Evolutionary conservation across 1,140 invertebrate species (phyloP), one percentile per base, ranked within the genome.

Genomic region (Nebria ingens): DNA sequence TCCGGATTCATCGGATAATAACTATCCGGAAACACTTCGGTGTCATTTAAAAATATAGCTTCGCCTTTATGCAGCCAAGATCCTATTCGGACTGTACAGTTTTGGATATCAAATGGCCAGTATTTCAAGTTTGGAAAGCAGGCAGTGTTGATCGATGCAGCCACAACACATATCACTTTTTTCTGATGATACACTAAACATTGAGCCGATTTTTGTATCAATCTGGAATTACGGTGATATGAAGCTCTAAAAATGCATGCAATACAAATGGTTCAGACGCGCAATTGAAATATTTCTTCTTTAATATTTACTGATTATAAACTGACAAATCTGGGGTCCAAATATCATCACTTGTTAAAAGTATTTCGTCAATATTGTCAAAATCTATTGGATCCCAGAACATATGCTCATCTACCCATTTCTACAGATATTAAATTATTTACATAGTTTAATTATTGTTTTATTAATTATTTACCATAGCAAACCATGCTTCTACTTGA

Each of bases 271-370:
- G 25, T 9, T 9, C 25, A 34, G 25, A 9, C 17, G 17, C 15
- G 17, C 21, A 11, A 21, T 57, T 21, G 0, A 57, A 49, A 15
- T 12, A 45, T 53, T 20, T 23, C 6, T 58, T 50, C 22, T n/a
- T n/a, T 45, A 45, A 45, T 11, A 12, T 4, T 69, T 66, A 76
- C 76, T 67, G 70, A 59, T 76, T 77, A 54, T 72, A 76, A 19
- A 77, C 59, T 0, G 71, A 69, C 19, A 78, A 54, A 63, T 75
- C 71, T 2, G 76, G 76, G 6, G 66, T 55, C 76, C 76, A 78
- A 54, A 78, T 67, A 15, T 74, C 67, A 19, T 59, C 56, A 34
- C 62, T 68, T 20, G 66, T 65, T 11, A 74, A 57, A 54, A 72
- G 65, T 50, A 76, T 63, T 38, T 55, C 55, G 11, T 56, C 61